Base-by-base conservation (phyloP, 2,888 invertebrate species). In the Thalpophila matura region DNA sequence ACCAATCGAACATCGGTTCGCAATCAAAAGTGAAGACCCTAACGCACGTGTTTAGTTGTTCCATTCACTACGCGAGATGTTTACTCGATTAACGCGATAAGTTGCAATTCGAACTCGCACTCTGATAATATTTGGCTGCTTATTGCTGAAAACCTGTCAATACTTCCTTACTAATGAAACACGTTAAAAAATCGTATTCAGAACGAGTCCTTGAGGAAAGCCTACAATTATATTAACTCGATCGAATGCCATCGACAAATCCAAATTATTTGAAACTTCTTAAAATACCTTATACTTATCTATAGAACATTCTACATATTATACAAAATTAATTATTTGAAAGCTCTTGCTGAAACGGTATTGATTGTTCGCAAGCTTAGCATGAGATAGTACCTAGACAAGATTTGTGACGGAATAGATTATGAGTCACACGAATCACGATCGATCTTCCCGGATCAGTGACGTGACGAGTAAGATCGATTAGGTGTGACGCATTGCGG, bases 401-500 rank as follows among this genome's bases (percentile, higher is more conserved):
- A 46, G 67, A 46, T 42, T 33, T 29, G 16, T 31, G 27, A 38
- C 31, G 18, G 43, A 33, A 67, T 49, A 55, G 56, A 50, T 74
- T 47, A 53, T 22, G 33, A 59, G 38, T 53, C 59, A 43, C 22
- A 4, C 29, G 16, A 73, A 74, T 47, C 22, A 4, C 29, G 16
- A 73, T 69, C 51, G 47, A 74, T 74, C 46, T 38, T 14, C 16
- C 0, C 38, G 38, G 43, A 69, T 69, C 53, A 67, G 43, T 22
- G 51, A 26, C 10, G 5, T 33, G 16, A 12, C 18, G 9, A 29
- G 33, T 9, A 35, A 9, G 61, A 74, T 55, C 50, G 74, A 70
- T 55, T 43, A 68, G 68, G 70, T 54, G 31, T 69, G 54, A 16
- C 74, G 74, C 74, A 70, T 46, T 74, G 68, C 74, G 54, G 54